A percentile compares a stretch with the other conserved stretches of the same genome.
phyloP scores from a whole-genome alignment of 2,797 vertebrate species.

The Falco concolor region DNA sequence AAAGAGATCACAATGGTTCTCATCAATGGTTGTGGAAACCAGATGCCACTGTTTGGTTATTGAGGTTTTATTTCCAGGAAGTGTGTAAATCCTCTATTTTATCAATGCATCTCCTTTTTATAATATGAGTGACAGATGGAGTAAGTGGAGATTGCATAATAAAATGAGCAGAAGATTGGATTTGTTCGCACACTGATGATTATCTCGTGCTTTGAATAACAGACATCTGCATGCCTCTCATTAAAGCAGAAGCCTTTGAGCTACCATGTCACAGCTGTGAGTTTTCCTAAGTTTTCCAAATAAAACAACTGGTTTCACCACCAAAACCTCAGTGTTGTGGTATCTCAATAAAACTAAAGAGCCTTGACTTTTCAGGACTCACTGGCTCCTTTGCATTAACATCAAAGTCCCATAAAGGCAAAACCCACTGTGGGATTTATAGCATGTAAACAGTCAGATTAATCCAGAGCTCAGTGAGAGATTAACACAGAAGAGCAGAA shows the following conservation, averaged over 20 bases:
- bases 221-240: neutral
- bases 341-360: constrained; percentile 30
- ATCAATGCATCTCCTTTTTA: constrained; percentile 4
- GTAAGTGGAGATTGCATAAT: constrained; percentile 22
- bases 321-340: neutral
- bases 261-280: neutral
- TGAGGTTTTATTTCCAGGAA: constrained; percentile 33
- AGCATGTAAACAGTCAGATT: constrained; percentile 5
- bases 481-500: neutral
- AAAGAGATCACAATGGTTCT: neutral
- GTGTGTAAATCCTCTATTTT: constrained; percentile 29
- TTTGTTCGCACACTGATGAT: neutral
- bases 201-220: constrained; percentile 8
- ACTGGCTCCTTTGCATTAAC: constrained; percentile 46
- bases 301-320: constrained; percentile 4
- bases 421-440: constrained; percentile 14
- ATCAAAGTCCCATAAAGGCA: constrained; percentile 17
- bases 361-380: neutral
- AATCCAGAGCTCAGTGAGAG: constrained; percentile 2
- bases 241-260: neutral
- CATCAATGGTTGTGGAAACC: neutral
- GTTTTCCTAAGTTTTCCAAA: neutral
- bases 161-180: constrained; percentile 32
- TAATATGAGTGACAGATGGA: neutral
- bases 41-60: neutral